phyloP scores from a whole-genome alignment of 2,888 invertebrate genomes.

The Ochropleura leucogaster region DNA sequence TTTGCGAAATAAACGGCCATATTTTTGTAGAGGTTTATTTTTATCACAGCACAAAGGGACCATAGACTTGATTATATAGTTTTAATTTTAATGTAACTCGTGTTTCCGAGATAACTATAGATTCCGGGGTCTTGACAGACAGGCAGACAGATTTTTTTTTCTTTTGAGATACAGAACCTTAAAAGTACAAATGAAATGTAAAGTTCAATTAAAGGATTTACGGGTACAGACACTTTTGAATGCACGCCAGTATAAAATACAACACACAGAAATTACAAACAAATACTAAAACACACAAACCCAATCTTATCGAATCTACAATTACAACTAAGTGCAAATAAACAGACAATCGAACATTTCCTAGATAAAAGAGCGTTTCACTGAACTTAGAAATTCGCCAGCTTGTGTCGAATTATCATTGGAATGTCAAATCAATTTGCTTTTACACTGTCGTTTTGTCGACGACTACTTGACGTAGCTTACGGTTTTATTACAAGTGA shows the following conservation, averaged over 20 bases:
- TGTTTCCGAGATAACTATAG: too few species aligned
- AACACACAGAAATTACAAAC: background rate
- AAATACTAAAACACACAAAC: constrained; percentile 13
- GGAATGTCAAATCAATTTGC: constrained; percentile 86
- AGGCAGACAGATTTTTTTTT: too few species aligned
- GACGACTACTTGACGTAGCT: constrained; percentile 71
- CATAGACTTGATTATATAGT: too few species aligned
- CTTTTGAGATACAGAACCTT: too few species aligned
- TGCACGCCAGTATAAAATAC: constrained; percentile 2
- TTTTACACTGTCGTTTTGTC: constrained; percentile 81
- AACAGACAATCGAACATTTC: constrained; percentile 71
- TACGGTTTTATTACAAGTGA: constrained; percentile 76
- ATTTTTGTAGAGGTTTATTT: too few species aligned
- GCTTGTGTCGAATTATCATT: constrained; percentile 82
- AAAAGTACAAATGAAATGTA: background rate
- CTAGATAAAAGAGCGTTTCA: constrained; percentile 71
- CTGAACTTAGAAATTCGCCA: constrained; percentile 74
- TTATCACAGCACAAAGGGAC: too few species aligned
- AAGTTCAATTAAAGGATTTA: background rate
- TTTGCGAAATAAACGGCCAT: too few species aligned
- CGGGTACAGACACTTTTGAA: background rate
- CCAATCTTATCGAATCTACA: constrained; percentile 53
- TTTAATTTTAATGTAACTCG: too few species aligned
- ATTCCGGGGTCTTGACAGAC: too few species aligned
- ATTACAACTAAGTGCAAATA: constrained; percentile 52